Evolutionary conservation across 2,113 vertebrate genomes (phyloP).

Genomic region (Phalacrocorax pelagicus): DNA sequence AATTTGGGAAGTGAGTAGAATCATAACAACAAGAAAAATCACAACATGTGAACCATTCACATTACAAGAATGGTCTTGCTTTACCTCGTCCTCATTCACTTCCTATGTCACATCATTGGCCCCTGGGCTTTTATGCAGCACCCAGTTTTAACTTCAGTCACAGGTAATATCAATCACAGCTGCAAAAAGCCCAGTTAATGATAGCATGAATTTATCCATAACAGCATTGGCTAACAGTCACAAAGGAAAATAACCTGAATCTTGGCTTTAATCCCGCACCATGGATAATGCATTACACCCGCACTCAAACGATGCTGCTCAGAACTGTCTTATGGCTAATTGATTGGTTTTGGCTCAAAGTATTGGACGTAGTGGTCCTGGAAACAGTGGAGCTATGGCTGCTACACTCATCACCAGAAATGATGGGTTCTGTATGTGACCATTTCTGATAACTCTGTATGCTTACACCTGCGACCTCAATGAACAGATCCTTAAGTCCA

Average conservation of each 20-base stretch:
- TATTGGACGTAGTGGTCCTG: not conserved
- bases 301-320: not conserved
- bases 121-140: not conserved
- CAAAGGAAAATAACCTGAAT: not conserved
- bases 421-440: not conserved
- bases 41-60: not conserved
- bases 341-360: not conserved
- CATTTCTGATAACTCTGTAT: not conserved
- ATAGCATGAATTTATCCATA: not conserved
- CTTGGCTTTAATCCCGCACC: not conserved
- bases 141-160: not conserved
- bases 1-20: not conserved
- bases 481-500: not conserved
- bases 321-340: not conserved
- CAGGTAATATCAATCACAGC: not conserved
- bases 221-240: not conserved
- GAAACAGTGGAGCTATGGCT: not conserved
- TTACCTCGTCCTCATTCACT: rapidly evolving
- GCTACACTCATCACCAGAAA: not conserved
- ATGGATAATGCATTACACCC: not conserved
- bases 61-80: not conserved
- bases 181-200: not conserved
- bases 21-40: not conserved
- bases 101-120: not conserved
- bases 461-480: rapidly evolving